Evolutionary conservation across 2,888 invertebrate species (phyloP).

Genomic region (Atrina japonica): DNA sequence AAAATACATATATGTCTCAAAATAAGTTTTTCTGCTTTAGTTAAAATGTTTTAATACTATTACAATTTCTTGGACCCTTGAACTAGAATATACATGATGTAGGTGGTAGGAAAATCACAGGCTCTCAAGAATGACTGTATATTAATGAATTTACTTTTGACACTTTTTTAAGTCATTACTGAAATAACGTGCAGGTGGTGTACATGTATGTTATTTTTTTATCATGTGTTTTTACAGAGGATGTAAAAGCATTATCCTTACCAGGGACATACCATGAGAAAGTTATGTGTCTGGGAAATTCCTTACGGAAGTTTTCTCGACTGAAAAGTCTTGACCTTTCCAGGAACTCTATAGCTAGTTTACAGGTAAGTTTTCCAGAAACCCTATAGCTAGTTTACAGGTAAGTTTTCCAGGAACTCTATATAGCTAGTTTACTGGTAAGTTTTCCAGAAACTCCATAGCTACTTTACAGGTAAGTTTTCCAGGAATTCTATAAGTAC

Average conservation of each 20-base stretch:
- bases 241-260: slow-evolving; percentile 79
- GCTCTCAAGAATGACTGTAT: too few relatives aligned
- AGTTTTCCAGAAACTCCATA: slow-evolving; percentile 76
- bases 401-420: slow-evolving; percentile 79
- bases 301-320: slow-evolving; percentile 76
- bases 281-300: slow-evolving; percentile 73
- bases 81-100: too few relatives aligned
- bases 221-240: slow-evolving; percentile 69
- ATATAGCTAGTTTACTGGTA: slow-evolving; percentile 71
- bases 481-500: slow-evolving; percentile 70
- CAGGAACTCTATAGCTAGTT: slow-evolving; percentile 74
- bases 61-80: background rate
- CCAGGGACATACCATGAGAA: slow-evolving; percentile 80
- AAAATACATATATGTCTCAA: too few relatives aligned
- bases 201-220: too few relatives aligned
- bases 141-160: too few relatives aligned
- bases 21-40: too few relatives aligned
- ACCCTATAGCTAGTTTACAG: slow-evolving; percentile 72
- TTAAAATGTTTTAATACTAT: too few relatives aligned
- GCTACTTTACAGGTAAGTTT: slow-evolving; percentile 70
- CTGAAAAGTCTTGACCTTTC: slow-evolving; percentile 79
- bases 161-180: too few relatives aligned
- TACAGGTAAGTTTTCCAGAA: slow-evolving; percentile 78
- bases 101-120: too few relatives aligned
- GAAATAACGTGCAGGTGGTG: too few relatives aligned